These are phyloP conservation scores for Amblyteles armatorius DNA, from an alignment of 2,888 invertebrate species.

Conservation along the genomic window DNA sequence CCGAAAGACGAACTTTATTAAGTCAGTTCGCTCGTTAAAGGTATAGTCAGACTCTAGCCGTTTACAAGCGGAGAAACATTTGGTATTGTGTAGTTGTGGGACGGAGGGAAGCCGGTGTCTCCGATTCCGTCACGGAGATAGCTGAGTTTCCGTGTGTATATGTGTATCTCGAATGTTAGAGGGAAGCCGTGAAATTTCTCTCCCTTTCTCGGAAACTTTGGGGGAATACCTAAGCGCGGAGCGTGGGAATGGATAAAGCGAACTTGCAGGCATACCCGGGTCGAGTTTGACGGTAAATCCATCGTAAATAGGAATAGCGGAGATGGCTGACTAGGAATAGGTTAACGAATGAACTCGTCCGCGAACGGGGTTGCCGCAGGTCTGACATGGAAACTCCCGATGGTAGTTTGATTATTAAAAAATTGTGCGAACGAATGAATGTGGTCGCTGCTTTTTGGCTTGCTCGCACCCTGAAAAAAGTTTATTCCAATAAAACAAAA, in stretches of 20 bases:
- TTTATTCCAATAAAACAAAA: no score
- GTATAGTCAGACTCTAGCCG: not conserved
- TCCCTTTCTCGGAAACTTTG: conserved; percentile 41
- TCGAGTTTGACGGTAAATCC: conserved; percentile 58
- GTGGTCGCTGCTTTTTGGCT: no score
- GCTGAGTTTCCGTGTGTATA: conserved; percentile 1
- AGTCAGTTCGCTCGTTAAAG: conserved; percentile 12
- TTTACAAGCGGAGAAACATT: conserved; percentile 41
- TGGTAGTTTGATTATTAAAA: no score
- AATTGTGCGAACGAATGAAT: no score
- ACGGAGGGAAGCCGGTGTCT: conserved; percentile 11
- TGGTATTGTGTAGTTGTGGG: conserved; percentile 17
- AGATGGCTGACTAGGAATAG: no score
- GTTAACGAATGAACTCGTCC: no score
- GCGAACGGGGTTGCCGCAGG: no score
- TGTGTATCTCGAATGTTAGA: not conserved
- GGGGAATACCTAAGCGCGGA: conserved; percentile 25
- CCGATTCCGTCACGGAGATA: conserved; percentile 25
- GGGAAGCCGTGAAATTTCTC: conserved; percentile 46
- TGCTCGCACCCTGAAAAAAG: no score
- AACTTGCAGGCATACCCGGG: conserved; percentile 19
- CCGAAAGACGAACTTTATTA: conserved; percentile 41
- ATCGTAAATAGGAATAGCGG: no score
- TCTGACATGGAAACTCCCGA: no score
- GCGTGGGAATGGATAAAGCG: conserved; percentile 33